These are phyloP conservation scores for Clamator glandarius DNA, from an alignment of 2,797 vertebrate genomes.

Conservation along the genomic window DNA sequence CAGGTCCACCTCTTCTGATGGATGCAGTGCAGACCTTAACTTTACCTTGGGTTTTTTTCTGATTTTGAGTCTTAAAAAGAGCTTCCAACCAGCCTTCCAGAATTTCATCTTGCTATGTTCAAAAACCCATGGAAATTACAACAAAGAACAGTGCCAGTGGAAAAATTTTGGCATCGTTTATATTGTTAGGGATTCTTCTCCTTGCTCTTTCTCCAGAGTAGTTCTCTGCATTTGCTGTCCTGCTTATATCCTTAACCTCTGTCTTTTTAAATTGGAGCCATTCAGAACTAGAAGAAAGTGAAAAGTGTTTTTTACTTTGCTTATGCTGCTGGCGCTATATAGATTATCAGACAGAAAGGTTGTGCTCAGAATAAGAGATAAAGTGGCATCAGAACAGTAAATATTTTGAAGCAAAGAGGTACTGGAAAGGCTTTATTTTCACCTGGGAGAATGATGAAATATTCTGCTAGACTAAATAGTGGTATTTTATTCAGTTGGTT, in stretches of 20 bases:
- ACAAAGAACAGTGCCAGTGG: background rate
- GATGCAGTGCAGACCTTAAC: background rate
- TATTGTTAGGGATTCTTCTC: background rate
- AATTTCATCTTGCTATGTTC: background rate
- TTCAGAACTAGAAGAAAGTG: background rate
- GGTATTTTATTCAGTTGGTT: slow-evolving; percentile 45
- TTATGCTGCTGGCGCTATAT: background rate
- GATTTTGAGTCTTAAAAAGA: background rate
- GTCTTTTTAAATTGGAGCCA: background rate
- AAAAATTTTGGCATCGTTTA: background rate
- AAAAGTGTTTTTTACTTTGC: background rate
- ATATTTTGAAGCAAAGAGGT: slow-evolving; percentile 19
- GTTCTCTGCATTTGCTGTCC: background rate
- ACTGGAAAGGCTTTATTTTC: slow-evolving; percentile 33
- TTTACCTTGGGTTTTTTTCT: background rate
- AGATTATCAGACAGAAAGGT: background rate
- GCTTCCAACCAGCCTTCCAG: background rate
- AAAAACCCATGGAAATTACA: background rate
- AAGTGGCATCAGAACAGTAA: slow-evolving; percentile 10
- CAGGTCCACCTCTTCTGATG: background rate
- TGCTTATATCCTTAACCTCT: background rate
- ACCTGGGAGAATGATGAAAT: background rate
- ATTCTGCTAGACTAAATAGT: background rate
- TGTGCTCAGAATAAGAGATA: background rate
- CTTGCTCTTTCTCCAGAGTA: background rate